Base-by-base conservation (phyloP, 2,888 invertebrate genomes). In the Drosophila bunnanda region DNA sequence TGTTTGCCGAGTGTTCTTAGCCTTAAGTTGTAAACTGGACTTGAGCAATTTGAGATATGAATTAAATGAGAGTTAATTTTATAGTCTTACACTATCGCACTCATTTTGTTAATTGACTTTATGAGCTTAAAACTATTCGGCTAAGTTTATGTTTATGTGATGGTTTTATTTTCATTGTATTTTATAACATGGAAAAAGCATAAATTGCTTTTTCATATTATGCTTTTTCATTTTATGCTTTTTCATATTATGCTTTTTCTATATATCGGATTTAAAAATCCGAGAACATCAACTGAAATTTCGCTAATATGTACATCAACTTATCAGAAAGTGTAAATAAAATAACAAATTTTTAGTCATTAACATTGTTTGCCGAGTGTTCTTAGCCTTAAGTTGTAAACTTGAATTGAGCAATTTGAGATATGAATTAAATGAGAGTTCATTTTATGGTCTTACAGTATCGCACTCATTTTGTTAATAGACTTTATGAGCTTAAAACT, bases 311-410 rank as follows among this genome's bases (percentile, higher is more conserved):
- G n/a, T 52, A 58, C 44, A 72, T 28, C 46, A 50, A 71, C 56
- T 38, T 17, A 22, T 17, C 15, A 56, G 4, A 55, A 68, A 32
- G 32, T 15, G n/a, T 28, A 43, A 44, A 60, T 43, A 39, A 44
- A 34, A 41, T 6, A 28, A 30, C 39, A 30, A 39, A 52, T 52
- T 59, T 25, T 39, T 20, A 59, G 44, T 34, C 44, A 61, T 39
- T 25, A 12, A 30, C 39, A 25, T 46, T 10, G 12, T 50, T 34
- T 36, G 12, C n/a, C 32, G 38, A 9, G 34, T 34, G 2, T 71
- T 52, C 54, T 50, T 61, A 58, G 55, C 62, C 9, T 22, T 25
- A 13, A 13, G 34, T 43, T 54, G 54, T 53, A 53, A 59, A 54
- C 55, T 12, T 32, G 10, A 25, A 52, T 58, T 44, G 25, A 44